These are phyloP conservation scores for Heliconius melpomene DNA, from an alignment of 1,140 invertebrate genomes.

Conservation along the genomic window DNA sequence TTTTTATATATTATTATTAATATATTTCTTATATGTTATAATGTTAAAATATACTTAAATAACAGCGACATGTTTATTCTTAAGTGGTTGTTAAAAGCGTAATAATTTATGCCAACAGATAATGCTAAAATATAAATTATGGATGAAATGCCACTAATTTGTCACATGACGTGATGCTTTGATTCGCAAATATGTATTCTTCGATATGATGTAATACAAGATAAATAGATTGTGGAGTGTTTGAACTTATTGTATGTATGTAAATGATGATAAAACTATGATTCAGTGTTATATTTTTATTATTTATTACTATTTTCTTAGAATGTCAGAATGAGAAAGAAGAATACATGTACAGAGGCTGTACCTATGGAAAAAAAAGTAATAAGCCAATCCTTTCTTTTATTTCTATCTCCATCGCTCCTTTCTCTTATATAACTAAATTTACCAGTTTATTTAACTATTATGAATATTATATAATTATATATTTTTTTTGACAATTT, in stretches of 20 bases:
- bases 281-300: neutral
- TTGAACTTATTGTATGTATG: neutral
- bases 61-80: neutral
- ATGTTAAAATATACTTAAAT: neutral
- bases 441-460: too few species aligned
- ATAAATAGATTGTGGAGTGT: neutral
- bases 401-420: too few species aligned
- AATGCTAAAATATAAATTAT: neutral
- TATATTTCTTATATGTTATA: neutral
- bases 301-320: neutral
- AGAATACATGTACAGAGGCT: too few species aligned
- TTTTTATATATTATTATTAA: neutral
- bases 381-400: too few species aligned
- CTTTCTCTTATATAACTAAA: too few species aligned
- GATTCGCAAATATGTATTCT: constrained; percentile 1
- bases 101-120: constrained; percentile 5
- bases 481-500: too few species aligned
- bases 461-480: too few species aligned
- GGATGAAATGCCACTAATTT: neutral
- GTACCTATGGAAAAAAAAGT: too few species aligned
- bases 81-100: neutral
- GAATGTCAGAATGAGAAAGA: neutral
- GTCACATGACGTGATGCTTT: constrained; percentile 2
- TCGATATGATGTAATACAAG: constrained; percentile 16
- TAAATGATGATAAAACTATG: neutral